Evolutionary conservation across 2,888 invertebrate species (phyloP).

Genomic region (Drosophila bunnanda): DNA sequence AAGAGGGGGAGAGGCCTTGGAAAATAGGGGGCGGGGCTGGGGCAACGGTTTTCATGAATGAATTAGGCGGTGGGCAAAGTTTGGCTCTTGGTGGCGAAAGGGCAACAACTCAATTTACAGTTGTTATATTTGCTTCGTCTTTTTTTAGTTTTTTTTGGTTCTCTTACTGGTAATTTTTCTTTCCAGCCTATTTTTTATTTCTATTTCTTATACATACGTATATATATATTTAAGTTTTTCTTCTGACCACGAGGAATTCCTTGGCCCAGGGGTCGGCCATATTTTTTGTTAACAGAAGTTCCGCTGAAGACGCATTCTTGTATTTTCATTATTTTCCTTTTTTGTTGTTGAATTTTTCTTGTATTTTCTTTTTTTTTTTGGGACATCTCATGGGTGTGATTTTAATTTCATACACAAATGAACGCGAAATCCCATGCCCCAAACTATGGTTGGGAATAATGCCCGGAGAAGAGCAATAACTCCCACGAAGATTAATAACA

Average conservation of each 20-base stretch:
- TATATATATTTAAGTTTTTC: neutral
- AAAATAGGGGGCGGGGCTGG: slow-evolving; percentile 41
- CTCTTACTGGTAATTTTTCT: slow-evolving; percentile 25
- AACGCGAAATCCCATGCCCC: slow-evolving; percentile 59
- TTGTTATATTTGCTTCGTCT: slow-evolving; percentile 42
- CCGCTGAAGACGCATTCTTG: slow-evolving; percentile 12
- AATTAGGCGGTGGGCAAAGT: slow-evolving; percentile 72
- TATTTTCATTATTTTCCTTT: too few species aligned
- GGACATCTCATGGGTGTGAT: slow-evolving; percentile 84
- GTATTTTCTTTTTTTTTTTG: slow-evolving; percentile 22
- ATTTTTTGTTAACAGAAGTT: too few species aligned
- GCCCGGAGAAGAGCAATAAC: slow-evolving; percentile 73
- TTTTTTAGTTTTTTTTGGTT: neutral
- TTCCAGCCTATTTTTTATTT: neutral
- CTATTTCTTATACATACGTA: neutral
- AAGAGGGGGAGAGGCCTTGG: slow-evolving; percentile 1
- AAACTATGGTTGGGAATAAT: slow-evolving; percentile 34
- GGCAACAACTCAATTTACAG: slow-evolving; percentile 78
- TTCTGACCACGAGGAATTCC: slow-evolving; percentile 55
- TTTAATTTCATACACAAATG: slow-evolving; percentile 85
- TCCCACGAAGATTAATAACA: slow-evolving; percentile 83
- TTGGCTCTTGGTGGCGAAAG: slow-evolving; percentile 64
- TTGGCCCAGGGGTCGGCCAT: slow-evolving; percentile 73
- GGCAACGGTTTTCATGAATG: slow-evolving; percentile 76
- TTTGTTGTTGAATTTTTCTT: too few species aligned